Evolutionary conservation across 2,113 vertebrate genomes (phyloP), one percentile per base, ranked within the genome.

Genomic region (Phrynosoma blainvillii): DNA sequence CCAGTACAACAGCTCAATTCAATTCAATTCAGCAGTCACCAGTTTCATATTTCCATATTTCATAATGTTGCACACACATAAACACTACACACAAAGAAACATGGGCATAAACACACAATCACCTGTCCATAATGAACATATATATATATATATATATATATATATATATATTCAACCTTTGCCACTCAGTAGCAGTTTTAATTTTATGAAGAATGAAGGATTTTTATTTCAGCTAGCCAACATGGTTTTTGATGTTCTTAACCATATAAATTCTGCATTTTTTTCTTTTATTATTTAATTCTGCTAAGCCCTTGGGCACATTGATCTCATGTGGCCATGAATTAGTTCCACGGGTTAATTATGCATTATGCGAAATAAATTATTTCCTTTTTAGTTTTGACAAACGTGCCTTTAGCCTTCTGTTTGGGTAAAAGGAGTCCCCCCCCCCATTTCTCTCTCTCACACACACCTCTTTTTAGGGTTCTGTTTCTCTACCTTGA

Each of bases 261-360:
- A 85, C 40, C 74, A 13, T 62, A 89, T 89, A 89, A 62, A 91
- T 88, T 82, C 87, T 2, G 14, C 79, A 30, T 59, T 71, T 82
- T 89, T 85, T 30, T 71, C 90, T 23, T 59, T 40, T 13, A 62
- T 71, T 56, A 56, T 93, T 82, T 89, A 87, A 90, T 81, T 12
- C 10, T 23, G 81, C 1, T 54, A 92, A 88, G 10, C 18, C 11
- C 1, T 83, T 59, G 66, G 40, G 12, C 10, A 74, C 36, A 62
- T 1, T 74, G 27, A 74, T 89, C 13, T 27, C 62, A 56, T 56
- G 1, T 56, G 56, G 66, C 80, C 92, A 73, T 54, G 23, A 93
- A 93, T 91, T 91, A 75, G 47, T 85, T 92, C 40, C 70, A 73
- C 11, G 21, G 68, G 70, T 82, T 81, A 42, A 86, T n/a, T 65